Evolutionary conservation across 2,113 vertebrate genomes (phyloP).

Genomic region (Apeltes quadracus): DNA sequence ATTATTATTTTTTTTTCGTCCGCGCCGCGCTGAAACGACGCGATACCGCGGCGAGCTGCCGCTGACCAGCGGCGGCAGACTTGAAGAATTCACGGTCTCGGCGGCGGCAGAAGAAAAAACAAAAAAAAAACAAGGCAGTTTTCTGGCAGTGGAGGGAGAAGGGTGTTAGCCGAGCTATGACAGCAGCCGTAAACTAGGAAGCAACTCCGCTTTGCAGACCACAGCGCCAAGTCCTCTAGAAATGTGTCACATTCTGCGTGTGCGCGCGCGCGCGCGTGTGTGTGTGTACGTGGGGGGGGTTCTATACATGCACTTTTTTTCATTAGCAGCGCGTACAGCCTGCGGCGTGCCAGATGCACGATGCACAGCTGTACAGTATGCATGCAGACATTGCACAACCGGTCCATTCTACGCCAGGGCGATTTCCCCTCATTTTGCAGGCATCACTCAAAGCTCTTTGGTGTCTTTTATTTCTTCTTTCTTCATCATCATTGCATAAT

Average conservation of each 20-base stretch:
- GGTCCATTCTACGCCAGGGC: constrained; percentile 55
- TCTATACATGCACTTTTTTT: constrained; percentile 2
- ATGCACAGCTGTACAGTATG: constrained; percentile 47
- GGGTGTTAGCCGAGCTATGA: constrained; percentile 79
- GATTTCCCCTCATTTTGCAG: constrained; percentile 62
- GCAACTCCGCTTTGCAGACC: constrained; percentile 62
- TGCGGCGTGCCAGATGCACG: constrained; percentile 45
- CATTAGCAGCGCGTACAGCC: background rate
- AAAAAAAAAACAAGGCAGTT: background rate
- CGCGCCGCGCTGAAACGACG: constrained; percentile 8
- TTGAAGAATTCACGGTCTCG: constrained; percentile 34
- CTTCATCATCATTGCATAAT: constrained; percentile 53
- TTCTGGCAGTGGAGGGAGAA: constrained; percentile 46
- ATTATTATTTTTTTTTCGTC: background rate
- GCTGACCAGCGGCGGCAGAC: constrained; percentile 24
- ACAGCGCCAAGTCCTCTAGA: constrained; percentile 23
- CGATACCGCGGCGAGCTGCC: constrained; percentile 16
- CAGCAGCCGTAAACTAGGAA: constrained; percentile 80
- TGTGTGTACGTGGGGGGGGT: no score
- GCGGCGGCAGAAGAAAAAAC: constrained; percentile 12
- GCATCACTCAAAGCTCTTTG: constrained; percentile 43
- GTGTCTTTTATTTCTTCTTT: background rate
- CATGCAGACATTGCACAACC: constrained; percentile 69
- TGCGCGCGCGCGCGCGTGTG: no score
- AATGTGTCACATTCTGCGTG: constrained; percentile 36